phyloP scores from a whole-genome alignment of 2,888 invertebrate genomes.

The Parnassius mnemosyne region DNA sequence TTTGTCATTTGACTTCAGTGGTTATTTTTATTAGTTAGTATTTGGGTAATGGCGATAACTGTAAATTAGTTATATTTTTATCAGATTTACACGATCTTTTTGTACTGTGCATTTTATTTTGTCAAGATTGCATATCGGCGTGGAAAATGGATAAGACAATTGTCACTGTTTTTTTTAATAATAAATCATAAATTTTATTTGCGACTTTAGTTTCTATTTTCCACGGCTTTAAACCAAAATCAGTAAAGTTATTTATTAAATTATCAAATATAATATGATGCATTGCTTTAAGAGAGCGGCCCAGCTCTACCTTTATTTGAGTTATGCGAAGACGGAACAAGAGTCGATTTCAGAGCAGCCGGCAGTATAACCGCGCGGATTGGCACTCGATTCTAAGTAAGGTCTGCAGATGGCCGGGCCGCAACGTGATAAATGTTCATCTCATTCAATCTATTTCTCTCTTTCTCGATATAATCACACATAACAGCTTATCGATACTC shows the following conservation, averaged over 20 bases:
- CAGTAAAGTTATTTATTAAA: constrained; percentile 20
- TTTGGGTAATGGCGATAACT: constrained; percentile 23
- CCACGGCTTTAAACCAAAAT: constrained; percentile 44
- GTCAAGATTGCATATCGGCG: constrained; percentile 41
- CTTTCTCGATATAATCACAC: constrained; percentile 24
- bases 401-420: constrained; percentile 9
- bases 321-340: constrained; percentile 31
- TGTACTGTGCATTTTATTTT: constrained; percentile 24
- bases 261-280: constrained; percentile 4
- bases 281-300: constrained; percentile 47
- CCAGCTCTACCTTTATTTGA: constrained; percentile 1
- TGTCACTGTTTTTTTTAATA: constrained; percentile 43
- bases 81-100: constrained; percentile 23
- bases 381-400: constrained; percentile 3
- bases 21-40: constrained; percentile 21
- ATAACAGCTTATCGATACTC: constrained; percentile 57
- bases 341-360: constrained; percentile 23
- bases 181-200: constrained; percentile 51
- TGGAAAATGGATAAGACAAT: constrained; percentile 58
- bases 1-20: constrained; percentile 18
- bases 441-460: constrained; percentile 14
- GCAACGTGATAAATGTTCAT: constrained; percentile 26
- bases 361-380: background rate
- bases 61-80: constrained; percentile 25
- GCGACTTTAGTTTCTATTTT: constrained; percentile 65